Percentiles rank a stretch among this genome's conserved stretches.
Conservation (phyloP, 1,140 invertebrate genomes). For the Halyomorpha halys region DNA sequence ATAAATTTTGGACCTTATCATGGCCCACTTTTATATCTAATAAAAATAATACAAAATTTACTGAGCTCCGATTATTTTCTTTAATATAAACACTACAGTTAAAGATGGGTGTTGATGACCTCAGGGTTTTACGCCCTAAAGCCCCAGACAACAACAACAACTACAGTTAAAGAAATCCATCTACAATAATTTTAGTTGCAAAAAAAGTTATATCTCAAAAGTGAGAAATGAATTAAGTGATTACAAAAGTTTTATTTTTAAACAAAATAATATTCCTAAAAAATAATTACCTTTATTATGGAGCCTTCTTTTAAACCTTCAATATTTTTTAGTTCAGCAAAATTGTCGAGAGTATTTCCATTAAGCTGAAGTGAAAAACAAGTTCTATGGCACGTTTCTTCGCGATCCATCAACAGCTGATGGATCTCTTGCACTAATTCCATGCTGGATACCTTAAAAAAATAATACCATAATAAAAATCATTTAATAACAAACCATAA, state of each 20-base stretch:
- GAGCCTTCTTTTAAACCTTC: slow-evolving; percentile 91
- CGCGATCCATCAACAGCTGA: slow-evolving; percentile 92
- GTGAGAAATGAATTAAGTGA: too few relatives aligned
- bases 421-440: slow-evolving; percentile 98
- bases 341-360: slow-evolving; percentile 89
- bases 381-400: slow-evolving; percentile 94
- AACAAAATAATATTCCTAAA: neutral
- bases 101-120: too few relatives aligned
- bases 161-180: too few relatives aligned
- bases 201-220: neutral
- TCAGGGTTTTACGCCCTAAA: too few relatives aligned
- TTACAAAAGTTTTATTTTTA: neutral
- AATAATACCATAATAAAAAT: neutral
- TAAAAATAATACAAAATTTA: too few relatives aligned
- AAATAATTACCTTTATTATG: slow-evolving; percentile 65
- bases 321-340: slow-evolving; percentile 93
- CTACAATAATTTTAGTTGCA: neutral
- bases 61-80: too few relatives aligned
- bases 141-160: too few relatives aligned
- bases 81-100: too few relatives aligned
- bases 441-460: slow-evolving; percentile 78
- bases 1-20: too few relatives aligned
- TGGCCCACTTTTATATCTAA: too few relatives aligned
- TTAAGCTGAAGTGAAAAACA: slow-evolving; percentile 95
- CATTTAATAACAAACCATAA: too few relatives aligned